A percentile compares a stretch with the other conserved stretches of the same genome.
Evolutionary conservation across 2,797 vertebrate species (phyloP).

Genomic region (Phaenicophaeus curvirostris): DNA sequence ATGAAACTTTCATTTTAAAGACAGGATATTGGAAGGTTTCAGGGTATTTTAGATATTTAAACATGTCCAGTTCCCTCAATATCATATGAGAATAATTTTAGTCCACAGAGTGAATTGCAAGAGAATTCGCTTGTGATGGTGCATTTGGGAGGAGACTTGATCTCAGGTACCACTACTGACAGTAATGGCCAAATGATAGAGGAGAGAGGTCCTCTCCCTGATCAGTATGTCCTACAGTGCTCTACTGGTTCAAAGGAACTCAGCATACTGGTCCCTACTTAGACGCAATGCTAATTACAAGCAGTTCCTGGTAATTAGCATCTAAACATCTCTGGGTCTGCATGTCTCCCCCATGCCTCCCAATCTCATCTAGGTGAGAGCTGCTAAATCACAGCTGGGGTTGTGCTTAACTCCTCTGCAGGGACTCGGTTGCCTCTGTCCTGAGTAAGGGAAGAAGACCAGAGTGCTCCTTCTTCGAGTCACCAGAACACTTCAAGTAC

Average conservation of each 20-base stretch:
- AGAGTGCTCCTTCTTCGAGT: neutral
- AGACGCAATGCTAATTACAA: rapidly evolving
- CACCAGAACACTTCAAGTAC: neutral
- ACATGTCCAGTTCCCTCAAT: neutral
- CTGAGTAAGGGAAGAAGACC: too few species aligned
- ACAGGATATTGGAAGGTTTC: neutral
- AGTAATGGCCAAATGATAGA: rapidly evolving
- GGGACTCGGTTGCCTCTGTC: neutral
- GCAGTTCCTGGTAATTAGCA: neutral
- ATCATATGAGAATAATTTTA: neutral
- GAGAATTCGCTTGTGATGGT: neutral
- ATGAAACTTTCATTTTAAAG: neutral
- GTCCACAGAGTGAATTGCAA: neutral
- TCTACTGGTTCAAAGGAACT: neutral
- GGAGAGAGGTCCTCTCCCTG: neutral
- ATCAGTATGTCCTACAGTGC: rapidly evolving
- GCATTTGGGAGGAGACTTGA: neutral
- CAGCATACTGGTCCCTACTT: rapidly evolving
- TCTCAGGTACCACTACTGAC: neutral
- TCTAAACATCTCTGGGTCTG: neutral
- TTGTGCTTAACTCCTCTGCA: neutral
- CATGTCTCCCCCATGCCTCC: neutral
- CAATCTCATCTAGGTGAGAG: neutral
- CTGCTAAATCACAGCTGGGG: neutral
- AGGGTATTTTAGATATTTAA: neutral